Evolutionary conservation across 2,113 vertebrate species (phyloP), one percentile per base, ranked within the genome.

Genomic region (Phrynocephalus versicolor): DNA sequence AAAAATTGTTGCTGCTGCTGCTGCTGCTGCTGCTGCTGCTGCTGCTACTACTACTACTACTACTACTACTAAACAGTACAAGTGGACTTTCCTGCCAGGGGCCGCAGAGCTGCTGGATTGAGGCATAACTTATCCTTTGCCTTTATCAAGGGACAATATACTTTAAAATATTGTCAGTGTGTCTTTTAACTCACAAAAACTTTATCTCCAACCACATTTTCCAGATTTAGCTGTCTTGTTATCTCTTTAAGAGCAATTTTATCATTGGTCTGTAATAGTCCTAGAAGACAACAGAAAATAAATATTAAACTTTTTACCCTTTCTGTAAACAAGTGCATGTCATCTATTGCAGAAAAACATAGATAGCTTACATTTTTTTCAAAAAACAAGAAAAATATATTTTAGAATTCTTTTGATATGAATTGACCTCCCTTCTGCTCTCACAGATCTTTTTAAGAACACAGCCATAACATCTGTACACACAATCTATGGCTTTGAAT

Each of bases 191-290:
- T 97, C 92, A 99, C 99, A 97, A 99, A 99, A 84, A 99, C 98
- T 98, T 97, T 98, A 93, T 99, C 98, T 27, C 97, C 98, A 30
- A 99, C 98, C 41, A 98, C 98, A 19, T 99, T 99, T 94, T 99
- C 98, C 92, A 99, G 94, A 41, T 97, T 95, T 85, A 99, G 94
- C 82, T 99, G 99, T 10, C 97, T 96, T 30, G 98, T 99, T 88
- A 99, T 99, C 95, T 99, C 99, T 87, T 98, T 98, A 16, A 99
- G 94, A 15, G 98, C 98, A 86, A 98, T 97, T 92, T 95, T 97
- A 89, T 98, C 98, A 41, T 96, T 97, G 0, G 97, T 98, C 94
- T 99, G 99, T 86, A 99, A 93, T 57, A 99, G 96, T 51, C 99
- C 99, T 99, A 85, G 35, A 89, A 94, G 67, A 82, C 55, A 94